Percentiles rank a stretch among this genome's conserved stretches.
Conservation (phyloP, 92 coral and sea anemone species). For the Epizoanthus stellaris region DNA sequence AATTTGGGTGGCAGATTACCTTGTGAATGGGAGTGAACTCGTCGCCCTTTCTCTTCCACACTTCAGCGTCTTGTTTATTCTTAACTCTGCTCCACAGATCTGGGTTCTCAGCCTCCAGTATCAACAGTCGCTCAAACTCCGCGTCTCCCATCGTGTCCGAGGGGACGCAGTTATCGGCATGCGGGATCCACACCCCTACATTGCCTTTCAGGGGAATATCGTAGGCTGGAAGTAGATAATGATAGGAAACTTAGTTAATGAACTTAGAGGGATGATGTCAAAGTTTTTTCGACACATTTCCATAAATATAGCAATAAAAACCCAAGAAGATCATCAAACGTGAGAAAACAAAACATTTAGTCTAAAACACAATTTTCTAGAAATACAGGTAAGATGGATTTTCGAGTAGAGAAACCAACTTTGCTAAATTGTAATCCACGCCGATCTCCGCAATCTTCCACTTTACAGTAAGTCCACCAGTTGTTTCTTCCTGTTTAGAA, state of each 20-base stretch:
- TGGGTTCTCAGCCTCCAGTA: constrained; percentile 75
- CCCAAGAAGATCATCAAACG: no score
- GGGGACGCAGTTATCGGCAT: constrained; percentile 66
- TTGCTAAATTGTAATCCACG: no score
- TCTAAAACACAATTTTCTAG: no score
- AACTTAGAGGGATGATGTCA: neutral
- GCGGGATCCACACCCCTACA: constrained; percentile 42
- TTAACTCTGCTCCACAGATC: constrained; percentile 85
- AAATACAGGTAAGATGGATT: no score
- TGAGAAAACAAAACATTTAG: no score
- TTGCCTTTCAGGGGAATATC: constrained; percentile 35
- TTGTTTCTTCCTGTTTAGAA: no score
- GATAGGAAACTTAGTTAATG: neutral
- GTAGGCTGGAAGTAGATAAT: constrained; percentile 12
- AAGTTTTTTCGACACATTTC: neutral
- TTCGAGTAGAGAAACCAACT: no score
- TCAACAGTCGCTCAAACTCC: constrained; percentile 85
- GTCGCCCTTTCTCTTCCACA: constrained; percentile 81
- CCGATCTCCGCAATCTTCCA: no score
- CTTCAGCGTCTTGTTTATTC: constrained; percentile 81
- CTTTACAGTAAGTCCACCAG: no score
- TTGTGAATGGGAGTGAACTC: constrained; percentile 84
- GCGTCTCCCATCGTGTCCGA: constrained; percentile 86
- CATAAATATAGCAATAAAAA: neutral
- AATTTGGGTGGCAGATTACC: constrained; percentile 39